These are phyloP conservation scores for Temnothorax unifasciatus DNA, from an alignment of 2,888 invertebrate species.

Conservation along the genomic window DNA sequence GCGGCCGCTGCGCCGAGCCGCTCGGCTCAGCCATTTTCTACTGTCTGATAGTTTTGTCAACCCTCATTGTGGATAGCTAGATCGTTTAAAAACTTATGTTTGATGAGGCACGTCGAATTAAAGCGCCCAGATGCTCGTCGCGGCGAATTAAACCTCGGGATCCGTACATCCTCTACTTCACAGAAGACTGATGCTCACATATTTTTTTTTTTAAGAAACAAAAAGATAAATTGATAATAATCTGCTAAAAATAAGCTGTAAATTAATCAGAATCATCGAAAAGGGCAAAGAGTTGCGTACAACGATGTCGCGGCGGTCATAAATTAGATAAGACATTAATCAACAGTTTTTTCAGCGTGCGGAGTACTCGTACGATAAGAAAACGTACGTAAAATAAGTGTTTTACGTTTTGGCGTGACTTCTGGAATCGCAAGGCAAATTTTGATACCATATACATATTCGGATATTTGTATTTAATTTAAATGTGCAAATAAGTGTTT, in stretches of 20 bases:
- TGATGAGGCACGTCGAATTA: slow-evolving; percentile 54
- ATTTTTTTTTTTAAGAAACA: slow-evolving; percentile 28
- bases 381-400: background rate
- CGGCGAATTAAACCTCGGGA: background rate
- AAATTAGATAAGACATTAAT: slow-evolving; percentile 49
- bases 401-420: background rate
- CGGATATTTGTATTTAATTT: background rate
- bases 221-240: slow-evolving; percentile 49
- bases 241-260: slow-evolving; percentile 44
- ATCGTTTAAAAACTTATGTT: slow-evolving; percentile 52
- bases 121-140: slow-evolving; percentile 13
- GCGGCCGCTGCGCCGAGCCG: slow-evolving; percentile 78
- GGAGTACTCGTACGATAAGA: slow-evolving; percentile 30
- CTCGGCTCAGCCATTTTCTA: slow-evolving; percentile 74
- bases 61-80: slow-evolving; percentile 65
- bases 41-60: slow-evolving; percentile 78
- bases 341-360: slow-evolving; percentile 23
- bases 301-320: slow-evolving; percentile 47
- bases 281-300: slow-evolving; percentile 61
- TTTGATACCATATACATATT: background rate
- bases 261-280: slow-evolving; percentile 55
- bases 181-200: background rate
- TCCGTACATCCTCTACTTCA: background rate
- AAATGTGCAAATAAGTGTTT: background rate
- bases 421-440: background rate